Evolutionary conservation across 2,113 vertebrate genomes (phyloP).

Genomic region (Macroglossus sobrinus): DNA sequence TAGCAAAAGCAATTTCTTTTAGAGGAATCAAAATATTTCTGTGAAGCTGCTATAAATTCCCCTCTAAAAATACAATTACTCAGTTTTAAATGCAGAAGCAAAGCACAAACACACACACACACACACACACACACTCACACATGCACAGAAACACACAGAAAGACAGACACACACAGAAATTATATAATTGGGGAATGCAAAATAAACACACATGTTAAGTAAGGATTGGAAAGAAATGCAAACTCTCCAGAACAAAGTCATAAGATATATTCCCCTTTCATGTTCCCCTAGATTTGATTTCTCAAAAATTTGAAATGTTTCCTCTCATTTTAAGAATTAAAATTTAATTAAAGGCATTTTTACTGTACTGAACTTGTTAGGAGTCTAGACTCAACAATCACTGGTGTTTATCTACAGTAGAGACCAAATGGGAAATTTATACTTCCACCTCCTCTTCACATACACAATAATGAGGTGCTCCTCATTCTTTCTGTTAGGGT

Average conservation of each 20-base stretch:
- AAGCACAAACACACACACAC: not conserved
- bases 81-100: not conserved
- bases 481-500: not conserved
- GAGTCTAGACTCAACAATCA: not conserved
- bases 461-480: not conserved
- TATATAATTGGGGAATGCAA: not conserved
- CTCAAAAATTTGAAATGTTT: not conserved
- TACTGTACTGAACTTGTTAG: not conserved
- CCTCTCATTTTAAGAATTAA: not conserved
- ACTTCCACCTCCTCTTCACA: not conserved
- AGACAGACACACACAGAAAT: not conserved
- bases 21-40: slow-evolving; percentile 25
- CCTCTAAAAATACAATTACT: not conserved
- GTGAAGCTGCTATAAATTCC: not conserved
- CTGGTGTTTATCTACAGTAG: not conserved
- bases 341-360: not conserved
- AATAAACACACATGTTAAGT: not conserved
- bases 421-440: not conserved
- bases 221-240: not conserved
- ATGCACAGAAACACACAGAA: not conserved
- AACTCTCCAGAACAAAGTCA: not conserved
- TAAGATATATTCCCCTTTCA: not conserved
- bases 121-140: not conserved
- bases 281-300: slow-evolving; percentile 14
- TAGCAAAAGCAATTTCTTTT: not conserved